Percentiles rank a stretch among this genome's conserved stretches.
Conservation (phyloP, 2,797 vertebrate genomes). For the Anguilla megastoma region DNA sequence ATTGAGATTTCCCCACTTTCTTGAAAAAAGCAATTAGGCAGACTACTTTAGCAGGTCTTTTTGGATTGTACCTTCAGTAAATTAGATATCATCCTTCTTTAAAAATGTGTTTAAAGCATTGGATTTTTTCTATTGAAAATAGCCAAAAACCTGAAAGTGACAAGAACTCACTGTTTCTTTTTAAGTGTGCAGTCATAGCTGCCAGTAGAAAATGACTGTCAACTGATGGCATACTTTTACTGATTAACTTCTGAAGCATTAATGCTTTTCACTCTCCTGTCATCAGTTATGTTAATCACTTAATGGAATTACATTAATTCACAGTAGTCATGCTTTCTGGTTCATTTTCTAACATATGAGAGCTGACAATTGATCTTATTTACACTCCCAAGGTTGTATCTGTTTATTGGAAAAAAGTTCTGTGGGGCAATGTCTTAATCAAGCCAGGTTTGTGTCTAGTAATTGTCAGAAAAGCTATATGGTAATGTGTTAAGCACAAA, state of each 20-base stretch:
- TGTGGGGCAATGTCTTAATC: neutral
- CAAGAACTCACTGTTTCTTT: neutral
- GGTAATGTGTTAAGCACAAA: neutral
- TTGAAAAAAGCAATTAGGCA: neutral
- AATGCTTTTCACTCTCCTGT: neutral
- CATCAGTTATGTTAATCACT: neutral
- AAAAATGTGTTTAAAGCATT: neutral
- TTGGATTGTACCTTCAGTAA: neutral
- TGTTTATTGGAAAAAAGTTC: neutral
- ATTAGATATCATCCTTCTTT: neutral
- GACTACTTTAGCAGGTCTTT: neutral
- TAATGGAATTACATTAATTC: neutral
- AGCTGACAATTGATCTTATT: neutral
- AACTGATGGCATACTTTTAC: conserved; percentile 22
- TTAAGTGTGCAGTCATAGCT: neutral
- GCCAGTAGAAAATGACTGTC: conserved; percentile 6
- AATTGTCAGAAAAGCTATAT: neutral
- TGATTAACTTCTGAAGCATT: conserved; percentile 14
- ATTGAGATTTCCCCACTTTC: neutral
- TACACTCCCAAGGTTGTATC: neutral
- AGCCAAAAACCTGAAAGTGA: neutral
- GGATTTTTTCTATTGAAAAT: neutral
- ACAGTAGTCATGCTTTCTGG: neutral
- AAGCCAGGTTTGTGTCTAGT: neutral
- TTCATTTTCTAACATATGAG: neutral